Evolutionary conservation across 2,113 vertebrate genomes (phyloP).

Genomic region (Rafetus swinhoei): DNA sequence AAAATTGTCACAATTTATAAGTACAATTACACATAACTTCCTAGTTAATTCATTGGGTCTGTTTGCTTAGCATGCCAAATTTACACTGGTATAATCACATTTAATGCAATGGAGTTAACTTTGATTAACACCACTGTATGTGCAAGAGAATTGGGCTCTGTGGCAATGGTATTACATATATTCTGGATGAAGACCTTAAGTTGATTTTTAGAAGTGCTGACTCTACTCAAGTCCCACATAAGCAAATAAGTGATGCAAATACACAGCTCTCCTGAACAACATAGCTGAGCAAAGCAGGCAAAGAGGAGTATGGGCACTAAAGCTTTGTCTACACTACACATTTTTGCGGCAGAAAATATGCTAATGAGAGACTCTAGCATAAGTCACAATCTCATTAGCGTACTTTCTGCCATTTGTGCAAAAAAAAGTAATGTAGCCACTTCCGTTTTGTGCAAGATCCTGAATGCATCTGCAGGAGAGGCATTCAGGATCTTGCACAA

Average conservation of each 20-base stretch:
- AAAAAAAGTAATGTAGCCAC: too few species aligned
- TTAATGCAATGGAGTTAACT: neutral
- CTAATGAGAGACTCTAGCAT: too few species aligned
- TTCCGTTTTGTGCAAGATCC: too few species aligned
- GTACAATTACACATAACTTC: neutral
- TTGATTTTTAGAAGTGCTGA: rapidly evolving
- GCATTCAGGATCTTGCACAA: too few species aligned
- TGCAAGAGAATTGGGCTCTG: neutral
- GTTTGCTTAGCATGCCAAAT: neutral
- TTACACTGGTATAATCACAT: neutral
- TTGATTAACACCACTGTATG: neutral
- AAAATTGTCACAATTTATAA: slow-evolving; percentile 6
- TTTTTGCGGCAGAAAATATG: too few species aligned
- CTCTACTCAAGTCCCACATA: neutral
- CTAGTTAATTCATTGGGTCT: neutral
- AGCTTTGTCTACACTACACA: neutral
- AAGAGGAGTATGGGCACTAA: neutral
- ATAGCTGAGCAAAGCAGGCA: neutral
- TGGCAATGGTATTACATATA: neutral
- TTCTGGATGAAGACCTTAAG: neutral
- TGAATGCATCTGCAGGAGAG: too few species aligned
- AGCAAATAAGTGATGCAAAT: neutral
- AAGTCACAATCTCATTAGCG: too few species aligned
- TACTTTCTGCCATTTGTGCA: too few species aligned
- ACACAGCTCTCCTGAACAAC: rapidly evolving